Evolutionary conservation across 2,888 invertebrate species (phyloP), one percentile per base, ranked within the genome.

Genomic region (Rotaria magnacalcarata): DNA sequence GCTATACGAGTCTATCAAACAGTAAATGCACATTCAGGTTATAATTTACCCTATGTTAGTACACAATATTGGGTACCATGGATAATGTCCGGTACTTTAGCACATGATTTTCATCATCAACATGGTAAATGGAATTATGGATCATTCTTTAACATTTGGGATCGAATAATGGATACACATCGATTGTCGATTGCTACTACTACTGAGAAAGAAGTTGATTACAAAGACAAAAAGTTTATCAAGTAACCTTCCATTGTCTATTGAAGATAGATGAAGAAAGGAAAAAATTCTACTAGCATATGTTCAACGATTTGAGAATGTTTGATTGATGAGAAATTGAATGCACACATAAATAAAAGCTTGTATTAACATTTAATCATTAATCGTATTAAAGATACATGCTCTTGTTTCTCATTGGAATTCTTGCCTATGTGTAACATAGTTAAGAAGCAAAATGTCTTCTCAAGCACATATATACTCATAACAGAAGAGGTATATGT

Each of bases 71-170:
- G 47, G 43, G 21, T 80, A n/a, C 80, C 80, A 47, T 80, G 47
- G 47, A 43, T 80, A 11, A 80, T 80, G 80, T 80, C 80, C 0
- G 80, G 80, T 14, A 14, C 80, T 24, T 80, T 80, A 47, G 80
- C 47, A 80, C 80, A 80, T 47, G 80, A 80, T 80, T 80, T 47
- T 80, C 80, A 80, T 80, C 80, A 80, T 80, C n/a, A 80, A 80
- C 80, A 80, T 47, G 80, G 80, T 11, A 80, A 80, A 47, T 47
- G 43, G 80, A 80, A 80, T 80, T 80, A 80, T 47, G 80, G 80
- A 80, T 47, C 47, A 47, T 80, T 80, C 34, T 80, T 67, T 67
- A 67, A 67, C 34, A 34, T 67, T 67, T 67, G 67, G 67, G 67
- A 67, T 67, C 34, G 67, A 41, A 5, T 67, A 6, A 67, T 67